Base-by-base conservation (phyloP, 23 tunicate species). In the Botrylloides violaceus region DNA sequence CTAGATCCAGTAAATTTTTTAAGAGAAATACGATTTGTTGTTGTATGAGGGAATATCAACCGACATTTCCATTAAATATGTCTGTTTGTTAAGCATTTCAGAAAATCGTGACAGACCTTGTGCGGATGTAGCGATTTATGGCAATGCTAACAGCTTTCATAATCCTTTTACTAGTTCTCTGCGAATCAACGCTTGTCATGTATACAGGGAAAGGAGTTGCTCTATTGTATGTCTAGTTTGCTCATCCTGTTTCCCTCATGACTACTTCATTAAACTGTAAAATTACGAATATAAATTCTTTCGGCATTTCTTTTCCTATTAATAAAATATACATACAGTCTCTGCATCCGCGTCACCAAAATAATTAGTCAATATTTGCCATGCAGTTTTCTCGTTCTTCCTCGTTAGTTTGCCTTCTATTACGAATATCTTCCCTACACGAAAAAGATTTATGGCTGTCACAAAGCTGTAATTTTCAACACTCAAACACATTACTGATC, bases 351-450 rank as follows among this genome's bases (percentile, higher is more conserved):
- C 70, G 33, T 33, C 70, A 63, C 33, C 32, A 31, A 32, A 68
- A 19, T 68, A 68, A 68, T 68, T 68, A 68, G 74, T 68, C 74
- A 68, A 68, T 68, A 68, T 68, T 68, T 68, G 58, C 57, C 4
- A 43, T 68, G 32, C 57, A 38, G 74, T 68, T 68, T 32, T 38
- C 58, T 32, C 26, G 36, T 56, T 63, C 70, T 63, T 63, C 70
- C 35, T 63, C 33, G 36, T 31, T 7, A 31, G 70, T 63, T 63
- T 63, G 70, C 33, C 33, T 23, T 7, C 34, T 28, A 28, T 63
- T 27, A 63, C 35, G 32, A 33, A 33, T 63, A 63, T 63, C 35
- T 43, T 43, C 53, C 53, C 53, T 21, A 25, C 32, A 63, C 33
- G 36, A 31, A 63, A 63, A 4, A 31, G 70, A 63, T 63, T 63